A percentile compares a stretch with the other conserved stretches of the same genome.
phyloP scores from a whole-genome alignment of 2,797 vertebrate species.

The Gadopsis bispinosus region DNA sequence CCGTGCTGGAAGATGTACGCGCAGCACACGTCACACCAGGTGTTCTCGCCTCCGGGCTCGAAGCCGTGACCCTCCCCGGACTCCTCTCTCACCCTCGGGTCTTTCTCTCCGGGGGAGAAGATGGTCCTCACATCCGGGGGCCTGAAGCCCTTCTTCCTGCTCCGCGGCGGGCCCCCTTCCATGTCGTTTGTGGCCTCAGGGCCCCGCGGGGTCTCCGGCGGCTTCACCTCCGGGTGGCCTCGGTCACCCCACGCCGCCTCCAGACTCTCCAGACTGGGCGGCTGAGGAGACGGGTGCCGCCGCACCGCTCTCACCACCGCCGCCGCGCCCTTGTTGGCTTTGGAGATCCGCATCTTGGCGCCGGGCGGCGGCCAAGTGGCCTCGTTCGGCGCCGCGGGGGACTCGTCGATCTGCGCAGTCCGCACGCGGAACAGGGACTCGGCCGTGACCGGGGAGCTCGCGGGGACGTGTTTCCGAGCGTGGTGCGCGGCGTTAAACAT shows the following conservation, averaged over 20 bases:
- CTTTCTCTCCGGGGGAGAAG: slow-evolving; percentile 76
- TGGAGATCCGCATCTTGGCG: slow-evolving; percentile 73
- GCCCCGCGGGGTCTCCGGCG: background rate
- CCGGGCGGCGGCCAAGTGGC: slow-evolving; percentile 67
- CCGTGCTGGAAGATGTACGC: slow-evolving; percentile 74
- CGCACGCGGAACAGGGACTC: slow-evolving; percentile 45
- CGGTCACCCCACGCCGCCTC: slow-evolving; percentile 66
- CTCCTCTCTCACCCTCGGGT: slow-evolving; percentile 82
- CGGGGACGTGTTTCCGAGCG: slow-evolving; percentile 75
- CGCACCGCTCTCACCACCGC: slow-evolving; percentile 64
- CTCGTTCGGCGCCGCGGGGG: background rate
- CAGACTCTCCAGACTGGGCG: slow-evolving; percentile 64
- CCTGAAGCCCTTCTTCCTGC: slow-evolving; percentile 79
- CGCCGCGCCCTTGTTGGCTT: slow-evolving; percentile 68
- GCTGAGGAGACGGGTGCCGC: slow-evolving; percentile 57
- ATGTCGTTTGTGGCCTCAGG: slow-evolving; percentile 5
- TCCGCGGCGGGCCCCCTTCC: slow-evolving; percentile 58
- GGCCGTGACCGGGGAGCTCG: slow-evolving; percentile 42
- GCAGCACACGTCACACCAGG: slow-evolving; percentile 86
- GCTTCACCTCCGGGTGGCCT: background rate
- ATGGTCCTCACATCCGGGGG: slow-evolving; percentile 87
- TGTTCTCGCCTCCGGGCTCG: slow-evolving; percentile 45
- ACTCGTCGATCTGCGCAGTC: slow-evolving; percentile 31
- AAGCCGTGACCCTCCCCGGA: slow-evolving; percentile 85
- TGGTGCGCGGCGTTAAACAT: slow-evolving; percentile 69